These are phyloP conservation scores for Taeniopygia guttata DNA, from an alignment of 2,797 vertebrate species.

Conservation along the genomic window DNA sequence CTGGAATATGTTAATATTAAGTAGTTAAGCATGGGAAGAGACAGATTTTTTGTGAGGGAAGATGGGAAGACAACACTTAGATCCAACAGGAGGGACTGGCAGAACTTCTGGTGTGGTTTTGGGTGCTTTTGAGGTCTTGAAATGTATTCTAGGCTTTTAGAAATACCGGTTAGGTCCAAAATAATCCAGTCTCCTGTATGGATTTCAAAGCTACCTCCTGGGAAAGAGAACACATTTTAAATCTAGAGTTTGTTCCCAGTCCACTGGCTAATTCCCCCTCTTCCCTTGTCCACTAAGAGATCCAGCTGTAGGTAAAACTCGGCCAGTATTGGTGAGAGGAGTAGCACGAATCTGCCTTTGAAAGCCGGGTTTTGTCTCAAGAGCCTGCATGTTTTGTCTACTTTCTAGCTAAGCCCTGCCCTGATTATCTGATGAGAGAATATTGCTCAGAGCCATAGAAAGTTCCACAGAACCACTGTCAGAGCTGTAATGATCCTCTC, in stretches of 20 bases:
- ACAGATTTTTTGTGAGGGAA: not conserved
- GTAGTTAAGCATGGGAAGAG: not conserved
- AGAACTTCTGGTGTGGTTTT: not conserved
- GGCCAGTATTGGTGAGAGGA: not conserved
- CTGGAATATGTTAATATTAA: not conserved
- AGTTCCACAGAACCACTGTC: not conserved
- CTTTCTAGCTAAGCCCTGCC: conserved; percentile 26
- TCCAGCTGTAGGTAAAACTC: not conserved
- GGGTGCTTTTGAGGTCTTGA: not conserved
- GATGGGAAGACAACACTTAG: fast-evolving
- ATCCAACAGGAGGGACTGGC: not conserved
- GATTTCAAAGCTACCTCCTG: not conserved
- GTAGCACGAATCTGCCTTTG: not conserved
- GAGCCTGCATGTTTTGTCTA: not conserved
- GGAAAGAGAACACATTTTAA: not conserved
- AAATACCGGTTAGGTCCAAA: not conserved
- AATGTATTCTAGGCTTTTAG: not conserved
- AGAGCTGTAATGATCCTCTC: not conserved
- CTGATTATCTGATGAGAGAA: conserved; percentile 34
- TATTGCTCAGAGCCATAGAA: conserved; percentile 52
- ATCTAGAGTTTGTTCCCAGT: not conserved
- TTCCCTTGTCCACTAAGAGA: not conserved
- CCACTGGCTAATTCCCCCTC: not conserved
- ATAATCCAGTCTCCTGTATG: not conserved
- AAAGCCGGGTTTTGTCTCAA: not conserved